These are phyloP conservation scores for Caenorhabditis sulstoni DNA, from an alignment of 2,888 invertebrate species.

Conservation along the genomic window DNA sequence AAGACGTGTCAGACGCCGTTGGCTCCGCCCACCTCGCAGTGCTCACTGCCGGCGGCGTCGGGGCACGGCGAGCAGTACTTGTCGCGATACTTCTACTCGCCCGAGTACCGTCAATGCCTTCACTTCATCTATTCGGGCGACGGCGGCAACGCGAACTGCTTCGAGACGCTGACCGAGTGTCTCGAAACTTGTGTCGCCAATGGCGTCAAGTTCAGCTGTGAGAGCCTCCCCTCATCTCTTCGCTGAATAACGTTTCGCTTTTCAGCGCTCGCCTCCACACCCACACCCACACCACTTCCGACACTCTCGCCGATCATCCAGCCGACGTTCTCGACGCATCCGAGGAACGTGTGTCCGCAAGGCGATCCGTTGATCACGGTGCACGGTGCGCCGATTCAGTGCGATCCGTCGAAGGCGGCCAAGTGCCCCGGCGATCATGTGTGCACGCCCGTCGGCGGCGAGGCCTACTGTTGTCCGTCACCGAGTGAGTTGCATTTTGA, in stretches of 20 bases:
- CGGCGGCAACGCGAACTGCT: conserved; percentile 66
- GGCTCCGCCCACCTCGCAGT: conserved; percentile 45
- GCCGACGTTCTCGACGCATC: too few species aligned
- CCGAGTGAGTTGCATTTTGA: conserved; percentile 59
- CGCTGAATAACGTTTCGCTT: neutral
- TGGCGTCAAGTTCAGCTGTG: conserved; percentile 65
- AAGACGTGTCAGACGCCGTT: conserved; percentile 59
- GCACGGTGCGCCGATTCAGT: conserved; percentile 53
- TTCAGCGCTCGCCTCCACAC: conserved; percentile 44
- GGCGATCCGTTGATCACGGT: conserved; percentile 58
- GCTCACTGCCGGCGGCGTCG: conserved; percentile 53
- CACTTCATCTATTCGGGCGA: conserved; percentile 68
- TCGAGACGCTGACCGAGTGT: conserved; percentile 61
- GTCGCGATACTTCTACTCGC: conserved; percentile 65
- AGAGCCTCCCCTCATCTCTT: neutral
- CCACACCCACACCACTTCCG: conserved; percentile 30
- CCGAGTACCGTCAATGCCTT: conserved; percentile 68
- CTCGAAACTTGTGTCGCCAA: conserved; percentile 66
- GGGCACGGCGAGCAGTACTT: conserved; percentile 64
- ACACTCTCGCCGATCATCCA: too few species aligned
- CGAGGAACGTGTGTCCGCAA: conserved; percentile 62
- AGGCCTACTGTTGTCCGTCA: conserved; percentile 66
- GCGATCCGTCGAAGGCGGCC: conserved; percentile 54
- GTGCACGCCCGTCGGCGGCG: conserved; percentile 56
- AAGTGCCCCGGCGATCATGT: conserved; percentile 66